Conservation (phyloP, 2,888 invertebrate genomes). For the Caenorhabditis macrosperma region DNA sequence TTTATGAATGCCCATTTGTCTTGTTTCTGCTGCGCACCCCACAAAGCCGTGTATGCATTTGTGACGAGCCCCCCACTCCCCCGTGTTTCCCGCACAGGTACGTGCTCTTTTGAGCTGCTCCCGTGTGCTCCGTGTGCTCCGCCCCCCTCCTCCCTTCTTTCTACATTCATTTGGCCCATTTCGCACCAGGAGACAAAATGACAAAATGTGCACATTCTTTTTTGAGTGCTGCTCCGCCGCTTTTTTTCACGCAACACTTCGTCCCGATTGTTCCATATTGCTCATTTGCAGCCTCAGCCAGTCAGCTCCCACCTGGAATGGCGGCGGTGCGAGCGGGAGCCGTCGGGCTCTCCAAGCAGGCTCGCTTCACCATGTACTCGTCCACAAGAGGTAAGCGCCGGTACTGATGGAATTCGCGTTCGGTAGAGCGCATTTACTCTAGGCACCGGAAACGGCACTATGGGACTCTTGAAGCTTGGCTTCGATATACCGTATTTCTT, state of each 20-base stretch:
- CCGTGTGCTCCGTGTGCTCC: too few relatives aligned
- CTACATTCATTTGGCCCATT: slow-evolving; percentile 5
- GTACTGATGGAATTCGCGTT: neutral
- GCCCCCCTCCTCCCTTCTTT: slow-evolving; percentile 1
- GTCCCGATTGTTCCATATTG: too few relatives aligned
- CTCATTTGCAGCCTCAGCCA: too few relatives aligned
- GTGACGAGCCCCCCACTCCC: slow-evolving; percentile 10
- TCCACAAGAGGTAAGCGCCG: slow-evolving; percentile 57
- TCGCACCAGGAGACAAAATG: too few relatives aligned
- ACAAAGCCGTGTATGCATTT: slow-evolving; percentile 32
- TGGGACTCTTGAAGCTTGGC: too few relatives aligned
- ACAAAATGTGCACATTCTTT: too few relatives aligned
- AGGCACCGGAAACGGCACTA: neutral
- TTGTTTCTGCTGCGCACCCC: slow-evolving; percentile 2
- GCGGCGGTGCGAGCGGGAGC: slow-evolving; percentile 75
- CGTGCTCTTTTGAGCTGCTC: too few relatives aligned
- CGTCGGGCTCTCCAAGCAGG: slow-evolving; percentile 62
- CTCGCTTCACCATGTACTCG: slow-evolving; percentile 56
- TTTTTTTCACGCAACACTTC: too few relatives aligned
- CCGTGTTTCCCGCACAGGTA: too few relatives aligned
- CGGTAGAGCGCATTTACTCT: neutral
- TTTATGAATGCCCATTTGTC: slow-evolving; percentile 25
- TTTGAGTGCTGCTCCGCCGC: too few relatives aligned
- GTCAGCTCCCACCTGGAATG: too few relatives aligned
- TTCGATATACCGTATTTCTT: too few relatives aligned